These are phyloP conservation scores for Caerostris extrusa DNA, from an alignment of 1,140 invertebrate species.

Conservation along the genomic window DNA sequence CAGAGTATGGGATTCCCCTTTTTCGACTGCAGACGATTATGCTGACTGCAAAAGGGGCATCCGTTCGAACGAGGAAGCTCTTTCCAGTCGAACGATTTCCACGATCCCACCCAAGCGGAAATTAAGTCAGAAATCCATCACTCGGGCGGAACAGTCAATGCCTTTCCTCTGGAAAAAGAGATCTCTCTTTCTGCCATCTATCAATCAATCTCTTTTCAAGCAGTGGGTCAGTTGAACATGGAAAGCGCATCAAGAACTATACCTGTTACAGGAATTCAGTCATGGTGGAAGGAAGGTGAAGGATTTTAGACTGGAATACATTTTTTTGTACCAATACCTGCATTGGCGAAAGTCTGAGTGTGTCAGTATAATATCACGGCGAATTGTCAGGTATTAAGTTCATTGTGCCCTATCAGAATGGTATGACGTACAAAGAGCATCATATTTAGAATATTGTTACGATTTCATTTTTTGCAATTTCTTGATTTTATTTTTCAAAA, in stretches of 20 bases:
- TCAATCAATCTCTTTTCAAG: constrained; percentile 21
- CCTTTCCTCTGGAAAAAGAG: background rate
- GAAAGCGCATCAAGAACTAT: background rate
- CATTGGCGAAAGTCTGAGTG: no score
- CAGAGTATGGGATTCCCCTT: background rate
- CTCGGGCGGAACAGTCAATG: constrained; percentile 13
- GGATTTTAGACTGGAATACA: background rate
- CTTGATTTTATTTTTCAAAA: no score
- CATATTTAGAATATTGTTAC: no score
- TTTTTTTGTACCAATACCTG: background rate
- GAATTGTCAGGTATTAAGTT: no score
- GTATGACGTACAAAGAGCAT: no score
- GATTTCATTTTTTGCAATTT: no score
- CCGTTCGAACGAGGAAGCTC: constrained; percentile 13
- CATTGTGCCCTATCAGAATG: no score
- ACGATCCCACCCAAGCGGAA: background rate
- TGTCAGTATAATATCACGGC: no score
- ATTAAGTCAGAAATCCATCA: background rate
- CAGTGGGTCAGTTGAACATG: background rate
- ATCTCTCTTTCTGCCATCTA: background rate
- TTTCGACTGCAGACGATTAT: background rate
- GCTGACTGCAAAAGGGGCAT: background rate
- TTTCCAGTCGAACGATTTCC: background rate
- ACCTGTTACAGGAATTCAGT: background rate
- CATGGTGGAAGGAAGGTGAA: no score